Evolutionary conservation across 2,888 invertebrate species (phyloP), one percentile per base, ranked within the genome.

Genomic region (Nasonovia ribisnigri): DNA sequence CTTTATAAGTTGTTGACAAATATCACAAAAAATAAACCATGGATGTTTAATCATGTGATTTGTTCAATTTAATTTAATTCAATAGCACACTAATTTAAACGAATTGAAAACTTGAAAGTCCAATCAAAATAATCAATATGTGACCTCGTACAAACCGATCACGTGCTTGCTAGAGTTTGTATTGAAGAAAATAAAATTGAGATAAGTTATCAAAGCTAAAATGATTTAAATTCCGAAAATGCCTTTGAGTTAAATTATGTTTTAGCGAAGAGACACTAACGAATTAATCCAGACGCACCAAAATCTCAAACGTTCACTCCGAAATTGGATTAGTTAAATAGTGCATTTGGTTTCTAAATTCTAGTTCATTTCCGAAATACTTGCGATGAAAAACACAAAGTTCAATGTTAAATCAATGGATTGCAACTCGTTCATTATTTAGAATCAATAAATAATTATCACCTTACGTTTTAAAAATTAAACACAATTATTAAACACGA

Each of bases 41-140:
- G n/a, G 36, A 67, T 42, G 11, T 29, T 67, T n/a, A 67, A 67
- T 60, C 11, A 48, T 77, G 67, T 90, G 20, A 67, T 48, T 54
- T n/a, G 46, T 67, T n/a, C n/a, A n/a, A 36, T 90, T 10, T 67
- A 67, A 67, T 67, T 90, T 20, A 20, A 90, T 90, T 90, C 24
- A 20, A 67, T 67, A 11, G 36, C 46, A 67, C 20, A 2, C 26
- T 67, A 67, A 90, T 67, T 48, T 90, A 90, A 90, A 46, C 48
- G 24, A 90, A 90, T 90, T 67, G 46, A 90, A 90, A 90, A 90
- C 90, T 36, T 36, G 20, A 36, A 77, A 8, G 20, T 36, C 3
- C 5, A 36, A 77, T 77, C 16, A 77, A 77, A 77, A 77, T 48
- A 67, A 90, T 67, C 90, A 90, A 90, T 90, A 90, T 24, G 24